These are phyloP conservation scores for Micromys minutus DNA, from an alignment of 2,113 vertebrate species.

Conservation along the genomic window DNA sequence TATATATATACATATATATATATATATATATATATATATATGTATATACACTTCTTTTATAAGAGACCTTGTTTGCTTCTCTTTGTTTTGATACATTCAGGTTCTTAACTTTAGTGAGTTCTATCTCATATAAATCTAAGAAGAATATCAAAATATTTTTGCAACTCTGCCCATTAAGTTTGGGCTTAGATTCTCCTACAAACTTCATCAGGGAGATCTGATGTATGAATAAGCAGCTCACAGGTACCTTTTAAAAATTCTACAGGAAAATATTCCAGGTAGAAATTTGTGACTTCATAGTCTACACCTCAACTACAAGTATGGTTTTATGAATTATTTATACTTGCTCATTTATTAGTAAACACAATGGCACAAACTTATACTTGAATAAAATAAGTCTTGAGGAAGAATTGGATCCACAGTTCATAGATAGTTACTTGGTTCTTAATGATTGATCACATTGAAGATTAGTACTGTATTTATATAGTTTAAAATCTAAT, in stretches of 20 bases:
- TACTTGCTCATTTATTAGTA: slow-evolving; percentile 73
- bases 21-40: too few relatives aligned
- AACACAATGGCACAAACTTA: slow-evolving; percentile 46
- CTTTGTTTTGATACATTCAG: slow-evolving; percentile 29
- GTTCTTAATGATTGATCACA: neutral
- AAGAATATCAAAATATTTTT: slow-evolving; percentile 65
- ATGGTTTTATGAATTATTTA: slow-evolving; percentile 76
- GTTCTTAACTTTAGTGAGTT: neutral
- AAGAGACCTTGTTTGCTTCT: neutral
- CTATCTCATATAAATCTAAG: neutral
- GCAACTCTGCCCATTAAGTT: slow-evolving; percentile 17
- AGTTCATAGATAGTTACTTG: slow-evolving; percentile 25
- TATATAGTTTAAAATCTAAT: neutral
- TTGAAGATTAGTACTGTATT: neutral
- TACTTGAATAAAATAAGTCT: slow-evolving; percentile 53
- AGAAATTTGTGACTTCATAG: slow-evolving; percentile 75
- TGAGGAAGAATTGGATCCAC: slow-evolving; percentile 39
- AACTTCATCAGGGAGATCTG: slow-evolving; percentile 54
- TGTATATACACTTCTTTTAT: neutral
- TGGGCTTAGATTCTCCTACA: slow-evolving; percentile 18
- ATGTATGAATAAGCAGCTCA: slow-evolving; percentile 63
- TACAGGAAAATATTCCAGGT: slow-evolving; percentile 43
- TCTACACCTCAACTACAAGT: slow-evolving; percentile 73
- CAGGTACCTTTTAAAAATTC: slow-evolving; percentile 63
- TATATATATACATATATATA: too few relatives aligned